Evolutionary conservation across 2,888 invertebrate genomes (phyloP).

Genomic region (Plagodis pulveraria): DNA sequence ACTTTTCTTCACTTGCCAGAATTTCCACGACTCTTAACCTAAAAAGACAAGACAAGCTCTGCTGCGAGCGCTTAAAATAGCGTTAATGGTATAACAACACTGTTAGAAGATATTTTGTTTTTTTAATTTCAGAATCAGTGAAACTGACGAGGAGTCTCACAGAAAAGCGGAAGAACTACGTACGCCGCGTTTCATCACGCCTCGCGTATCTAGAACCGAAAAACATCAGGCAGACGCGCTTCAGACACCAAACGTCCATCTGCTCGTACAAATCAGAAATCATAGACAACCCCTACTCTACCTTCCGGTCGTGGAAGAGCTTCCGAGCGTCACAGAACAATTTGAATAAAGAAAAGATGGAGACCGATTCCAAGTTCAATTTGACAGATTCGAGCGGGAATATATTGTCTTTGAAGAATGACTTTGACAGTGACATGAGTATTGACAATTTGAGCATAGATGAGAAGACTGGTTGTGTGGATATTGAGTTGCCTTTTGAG

Average conservation of each 20-base stretch:
- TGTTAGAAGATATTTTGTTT: not conserved
- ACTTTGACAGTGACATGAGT: conserved; percentile 50
- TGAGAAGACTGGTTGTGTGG: conserved; percentile 73
- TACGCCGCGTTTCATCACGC: conserved; percentile 85
- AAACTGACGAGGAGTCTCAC: conserved; percentile 83
- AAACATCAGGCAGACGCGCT: conserved; percentile 54
- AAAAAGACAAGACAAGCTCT: not conserved
- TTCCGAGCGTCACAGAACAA: conserved; percentile 73
- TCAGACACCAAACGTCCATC: conserved; percentile 71
- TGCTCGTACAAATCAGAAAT: conserved; percentile 71
- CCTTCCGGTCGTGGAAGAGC: conserved; percentile 78
- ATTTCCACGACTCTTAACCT: no score
- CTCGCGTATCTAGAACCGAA: conserved; percentile 76
- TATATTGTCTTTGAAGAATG: conserved; percentile 59
- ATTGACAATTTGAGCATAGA: conserved; percentile 67
- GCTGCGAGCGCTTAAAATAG: no score
- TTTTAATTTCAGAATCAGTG: conserved; percentile 71
- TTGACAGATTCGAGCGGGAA: conserved; percentile 67
- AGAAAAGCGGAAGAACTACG: conserved; percentile 87
- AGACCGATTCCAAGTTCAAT: conserved; percentile 64
- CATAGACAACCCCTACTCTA: conserved; percentile 69
- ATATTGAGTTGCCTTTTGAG: conserved; percentile 67
- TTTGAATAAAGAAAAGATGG: conserved; percentile 58
- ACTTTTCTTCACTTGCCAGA: no score
- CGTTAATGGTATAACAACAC: no score